phyloP scores from a whole-genome alignment of 2,797 vertebrate species.

The Microtus agrestis region DNA sequence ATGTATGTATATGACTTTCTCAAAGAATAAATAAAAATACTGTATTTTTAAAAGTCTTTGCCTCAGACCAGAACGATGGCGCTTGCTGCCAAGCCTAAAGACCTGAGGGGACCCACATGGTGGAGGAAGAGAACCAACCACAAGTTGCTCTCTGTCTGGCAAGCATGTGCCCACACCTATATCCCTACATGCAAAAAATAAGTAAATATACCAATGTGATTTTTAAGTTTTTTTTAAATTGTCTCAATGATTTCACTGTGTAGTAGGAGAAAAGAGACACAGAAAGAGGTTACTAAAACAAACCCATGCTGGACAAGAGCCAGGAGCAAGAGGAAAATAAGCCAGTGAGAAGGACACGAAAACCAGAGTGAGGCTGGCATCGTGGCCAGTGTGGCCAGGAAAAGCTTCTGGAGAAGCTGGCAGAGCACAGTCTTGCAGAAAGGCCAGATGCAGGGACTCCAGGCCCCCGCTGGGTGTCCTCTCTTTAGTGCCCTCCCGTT shows the following conservation, averaged over 20 bases:
- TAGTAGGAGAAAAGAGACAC: not conserved
- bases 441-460: not conserved
- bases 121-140: not conserved
- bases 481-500: not conserved
- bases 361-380: not conserved
- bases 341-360: not conserved
- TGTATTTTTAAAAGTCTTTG: not conserved
- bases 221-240: not conserved
- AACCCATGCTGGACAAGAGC: not conserved
- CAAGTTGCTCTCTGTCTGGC: not conserved
- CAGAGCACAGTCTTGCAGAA: constrained; percentile 23
- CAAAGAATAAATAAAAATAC: not conserved
- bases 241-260: not conserved
- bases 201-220: not conserved
- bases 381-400: not conserved
- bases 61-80: not conserved
- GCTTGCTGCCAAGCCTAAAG: not conserved
- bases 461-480: not conserved
- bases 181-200: not conserved
- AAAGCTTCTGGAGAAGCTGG: not conserved
- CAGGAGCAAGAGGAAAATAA: not conserved
- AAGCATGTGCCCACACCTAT: not conserved
- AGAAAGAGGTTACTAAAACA: not conserved
- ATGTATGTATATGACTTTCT: not conserved
- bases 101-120: not conserved